These are phyloP conservation scores for Drosophila cardini DNA, from an alignment of 1,140 invertebrate genomes.

Conservation along the genomic window DNA sequence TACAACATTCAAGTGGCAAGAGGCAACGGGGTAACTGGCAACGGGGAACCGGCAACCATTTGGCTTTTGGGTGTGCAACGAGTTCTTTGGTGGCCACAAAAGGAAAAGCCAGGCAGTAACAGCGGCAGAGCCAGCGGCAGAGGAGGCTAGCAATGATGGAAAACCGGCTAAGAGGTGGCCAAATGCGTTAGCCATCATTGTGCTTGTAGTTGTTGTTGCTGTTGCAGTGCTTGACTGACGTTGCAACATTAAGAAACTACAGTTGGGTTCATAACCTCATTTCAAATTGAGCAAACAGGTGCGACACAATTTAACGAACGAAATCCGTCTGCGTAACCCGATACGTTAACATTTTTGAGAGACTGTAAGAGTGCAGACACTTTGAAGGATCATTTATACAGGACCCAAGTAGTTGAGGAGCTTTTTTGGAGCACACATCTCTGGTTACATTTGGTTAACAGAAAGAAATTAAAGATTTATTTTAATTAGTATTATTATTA, in stretches of 20 bases:
- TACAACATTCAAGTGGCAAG: slow-evolving; percentile 11
- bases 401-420: neutral
- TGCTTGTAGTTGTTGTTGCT: slow-evolving; percentile 31
- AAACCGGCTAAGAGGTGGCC: slow-evolving; percentile 54
- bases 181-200: slow-evolving; percentile 51
- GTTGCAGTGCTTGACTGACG: slow-evolving; percentile 39
- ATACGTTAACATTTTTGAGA: slow-evolving; percentile 27
- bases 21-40: slow-evolving; percentile 14
- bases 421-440: neutral
- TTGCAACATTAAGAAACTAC: slow-evolving; percentile 38
- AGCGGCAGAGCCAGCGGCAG: slow-evolving; percentile 21
- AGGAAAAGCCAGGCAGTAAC: slow-evolving; percentile 61
- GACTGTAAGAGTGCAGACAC: slow-evolving; percentile 17
- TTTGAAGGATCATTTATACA: neutral
- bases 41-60: slow-evolving; percentile 51
- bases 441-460: no score
- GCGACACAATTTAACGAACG: slow-evolving; percentile 62
- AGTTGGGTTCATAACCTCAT: slow-evolving; percentile 81
- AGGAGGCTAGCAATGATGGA: slow-evolving; percentile 43
- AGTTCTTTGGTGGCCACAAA: slow-evolving; percentile 82
- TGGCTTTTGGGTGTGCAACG: slow-evolving; percentile 63
- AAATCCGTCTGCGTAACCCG: slow-evolving; percentile 38
- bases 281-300: slow-evolving; percentile 79
- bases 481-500: neutral
- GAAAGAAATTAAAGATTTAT: no score